These are phyloP conservation scores for Sebastes iracundus DNA, from an alignment of 2,797 vertebrate genomes.

Conservation along the genomic window DNA sequence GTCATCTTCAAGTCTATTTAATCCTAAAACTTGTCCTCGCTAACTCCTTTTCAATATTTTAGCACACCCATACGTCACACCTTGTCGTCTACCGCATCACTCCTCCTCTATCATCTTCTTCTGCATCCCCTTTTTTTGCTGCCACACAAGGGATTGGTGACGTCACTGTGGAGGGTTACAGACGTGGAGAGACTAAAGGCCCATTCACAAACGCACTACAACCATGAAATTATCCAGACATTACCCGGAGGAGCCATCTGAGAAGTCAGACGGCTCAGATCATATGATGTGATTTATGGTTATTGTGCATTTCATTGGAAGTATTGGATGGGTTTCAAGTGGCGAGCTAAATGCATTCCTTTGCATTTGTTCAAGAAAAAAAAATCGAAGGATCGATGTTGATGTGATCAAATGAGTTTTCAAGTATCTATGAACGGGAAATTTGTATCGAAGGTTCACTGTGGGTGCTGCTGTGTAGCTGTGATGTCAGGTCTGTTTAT, in stretches of 20 bases:
- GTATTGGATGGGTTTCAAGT: background rate
- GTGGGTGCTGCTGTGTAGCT: background rate
- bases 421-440: background rate
- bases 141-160: background rate
- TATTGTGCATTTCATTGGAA: slow-evolving; percentile 5
- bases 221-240: background rate
- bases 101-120: background rate
- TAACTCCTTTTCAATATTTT: slow-evolving; percentile 15
- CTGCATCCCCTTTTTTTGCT: background rate
- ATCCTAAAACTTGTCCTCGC: background rate
- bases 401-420: background rate
- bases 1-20: background rate
- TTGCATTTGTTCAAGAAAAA: background rate
- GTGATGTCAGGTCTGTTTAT: background rate
- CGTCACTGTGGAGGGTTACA: background rate
- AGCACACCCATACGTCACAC: background rate
- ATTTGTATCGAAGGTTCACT: background rate
- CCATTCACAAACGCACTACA: background rate
- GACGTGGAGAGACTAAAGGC: background rate
- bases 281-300: background rate
- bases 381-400: background rate
- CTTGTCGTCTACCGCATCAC: background rate
- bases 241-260: background rate
- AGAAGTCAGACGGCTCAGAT: slow-evolving; percentile 6
- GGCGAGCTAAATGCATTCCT: background rate